phyloP scores from a whole-genome alignment of 2,113 vertebrate species.

The Actenoides hombroni region DNA sequence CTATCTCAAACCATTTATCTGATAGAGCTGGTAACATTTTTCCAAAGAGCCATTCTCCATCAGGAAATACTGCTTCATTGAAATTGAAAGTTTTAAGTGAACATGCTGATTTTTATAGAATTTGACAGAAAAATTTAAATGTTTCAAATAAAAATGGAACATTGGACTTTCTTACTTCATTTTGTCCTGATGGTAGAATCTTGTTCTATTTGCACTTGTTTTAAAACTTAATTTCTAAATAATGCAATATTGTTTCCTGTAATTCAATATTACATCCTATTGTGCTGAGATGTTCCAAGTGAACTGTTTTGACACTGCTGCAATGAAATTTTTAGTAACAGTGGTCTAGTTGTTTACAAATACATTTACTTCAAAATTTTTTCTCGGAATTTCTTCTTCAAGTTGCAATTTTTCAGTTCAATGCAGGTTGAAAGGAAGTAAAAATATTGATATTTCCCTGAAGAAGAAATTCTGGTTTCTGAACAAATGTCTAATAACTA shows the following conservation, averaged over 20 bases:
- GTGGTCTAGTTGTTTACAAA: background rate
- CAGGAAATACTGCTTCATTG: background rate
- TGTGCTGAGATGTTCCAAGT: background rate
- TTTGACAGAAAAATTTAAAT: conserved; percentile 27
- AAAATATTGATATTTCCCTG: background rate
- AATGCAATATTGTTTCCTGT: background rate
- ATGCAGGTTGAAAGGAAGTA: background rate
- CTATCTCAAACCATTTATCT: conserved; percentile 33
- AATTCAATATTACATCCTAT: background rate
- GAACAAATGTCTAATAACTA: background rate
- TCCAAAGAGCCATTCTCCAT: background rate
- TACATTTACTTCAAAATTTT: background rate
- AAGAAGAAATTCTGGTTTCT: background rate
- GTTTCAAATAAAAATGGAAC: background rate
- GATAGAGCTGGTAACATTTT: conserved; percentile 4
- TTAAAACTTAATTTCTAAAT: conserved; percentile 18
- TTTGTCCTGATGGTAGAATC: background rate
- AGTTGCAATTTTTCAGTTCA: background rate
- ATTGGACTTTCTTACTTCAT: background rate
- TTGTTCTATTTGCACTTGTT: background rate
- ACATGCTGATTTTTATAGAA: background rate
- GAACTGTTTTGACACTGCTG: background rate
- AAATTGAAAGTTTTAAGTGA: conserved; percentile 11
- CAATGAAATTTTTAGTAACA: background rate
- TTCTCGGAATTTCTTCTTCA: background rate